Evolutionary conservation across 2,113 vertebrate species (phyloP).

Genomic region (Micronycteris hirsuta): DNA sequence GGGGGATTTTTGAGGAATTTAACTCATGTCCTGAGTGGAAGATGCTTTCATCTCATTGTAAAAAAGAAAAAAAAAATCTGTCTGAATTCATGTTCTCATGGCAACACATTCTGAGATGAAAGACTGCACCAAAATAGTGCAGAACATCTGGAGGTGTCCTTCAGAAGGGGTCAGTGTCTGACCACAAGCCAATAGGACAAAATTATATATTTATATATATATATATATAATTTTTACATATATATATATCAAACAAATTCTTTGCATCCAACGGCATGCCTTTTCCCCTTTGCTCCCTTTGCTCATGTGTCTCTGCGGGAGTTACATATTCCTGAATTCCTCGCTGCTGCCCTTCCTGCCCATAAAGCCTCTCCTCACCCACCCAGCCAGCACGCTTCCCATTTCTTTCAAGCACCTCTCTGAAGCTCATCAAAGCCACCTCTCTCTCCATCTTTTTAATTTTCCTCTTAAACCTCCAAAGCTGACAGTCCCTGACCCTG

Average conservation of each 20-base stretch:
- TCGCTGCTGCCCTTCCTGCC: neutral
- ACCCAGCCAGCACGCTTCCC: neutral
- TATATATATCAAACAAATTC: neutral
- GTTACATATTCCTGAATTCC: neutral
- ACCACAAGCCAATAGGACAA: neutral
- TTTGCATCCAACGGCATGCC: neutral
- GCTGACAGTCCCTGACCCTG: neutral
- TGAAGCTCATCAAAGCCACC: conserved; percentile 50
- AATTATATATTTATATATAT: neutral
- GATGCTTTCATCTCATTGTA: conserved; percentile 59
- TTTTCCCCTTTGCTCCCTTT: neutral
- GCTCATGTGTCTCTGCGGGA: neutral
- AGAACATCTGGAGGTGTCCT: neutral
- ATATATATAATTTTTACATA: neutral
- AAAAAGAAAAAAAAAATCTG: neutral
- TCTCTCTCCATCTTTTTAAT: neutral
- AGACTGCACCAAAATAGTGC: neutral
- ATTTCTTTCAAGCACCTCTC: conserved; percentile 17
- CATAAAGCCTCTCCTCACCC: neutral
- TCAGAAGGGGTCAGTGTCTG: neutral
- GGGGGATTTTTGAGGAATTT: conserved; percentile 34
- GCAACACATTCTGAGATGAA: conserved; percentile 54
- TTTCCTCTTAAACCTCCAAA: conserved; percentile 25
- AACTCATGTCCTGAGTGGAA: neutral
- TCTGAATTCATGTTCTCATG: conserved; percentile 53